Conservation (phyloP, 2,113 vertebrate genomes). For the Murina feae region DNA sequence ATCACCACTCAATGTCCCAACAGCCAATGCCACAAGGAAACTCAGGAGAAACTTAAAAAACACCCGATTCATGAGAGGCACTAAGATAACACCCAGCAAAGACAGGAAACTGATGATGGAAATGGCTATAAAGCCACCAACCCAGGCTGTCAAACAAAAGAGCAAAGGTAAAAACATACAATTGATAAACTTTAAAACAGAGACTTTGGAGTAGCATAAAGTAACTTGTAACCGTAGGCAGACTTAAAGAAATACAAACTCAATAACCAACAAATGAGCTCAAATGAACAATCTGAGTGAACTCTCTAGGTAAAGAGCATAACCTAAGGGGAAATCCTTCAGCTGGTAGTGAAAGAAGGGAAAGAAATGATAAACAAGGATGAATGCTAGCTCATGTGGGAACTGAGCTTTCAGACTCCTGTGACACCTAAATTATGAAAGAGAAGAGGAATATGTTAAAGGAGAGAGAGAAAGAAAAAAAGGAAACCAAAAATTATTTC, state of each 20-base stretch:
- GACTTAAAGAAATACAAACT: slow-evolving; percentile 15
- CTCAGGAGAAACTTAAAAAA: slow-evolving; percentile 99
- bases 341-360: not conserved
- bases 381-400: not conserved
- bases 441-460: not conserved
- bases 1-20: slow-evolving; percentile 96
- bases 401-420: not conserved
- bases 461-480: not conserved
- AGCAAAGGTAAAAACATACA: slow-evolving; percentile 18
- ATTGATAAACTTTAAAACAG: not conserved
- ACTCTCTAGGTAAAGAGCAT: not conserved
- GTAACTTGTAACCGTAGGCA: not conserved
- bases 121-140: slow-evolving; percentile 94
- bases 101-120: slow-evolving; percentile 95
- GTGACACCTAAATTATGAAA: not conserved
- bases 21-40: slow-evolving; percentile 96
- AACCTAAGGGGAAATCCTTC: not conserved
- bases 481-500: not conserved
- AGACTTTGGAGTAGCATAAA: not conserved
- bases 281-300: not conserved
- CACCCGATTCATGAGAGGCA: slow-evolving; percentile 93
- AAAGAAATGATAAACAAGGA: not conserved
- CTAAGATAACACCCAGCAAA: slow-evolving; percentile 90
- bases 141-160: slow-evolving; percentile 87
- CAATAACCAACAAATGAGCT: not conserved